Conservation (phyloP, 1,140 invertebrate species). For the Drosophila truncata region DNA sequence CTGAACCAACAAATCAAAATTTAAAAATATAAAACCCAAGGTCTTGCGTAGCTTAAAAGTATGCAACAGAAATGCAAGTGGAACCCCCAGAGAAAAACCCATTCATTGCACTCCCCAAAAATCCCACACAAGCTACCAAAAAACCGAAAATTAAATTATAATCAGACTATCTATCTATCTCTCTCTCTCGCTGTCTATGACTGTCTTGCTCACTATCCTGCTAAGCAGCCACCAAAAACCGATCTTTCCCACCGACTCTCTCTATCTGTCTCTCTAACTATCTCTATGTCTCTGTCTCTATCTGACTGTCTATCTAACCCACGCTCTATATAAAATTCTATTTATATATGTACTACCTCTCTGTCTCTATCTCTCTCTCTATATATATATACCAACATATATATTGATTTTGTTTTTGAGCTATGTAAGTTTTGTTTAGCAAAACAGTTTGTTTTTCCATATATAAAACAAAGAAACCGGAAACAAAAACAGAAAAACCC, state of each 20-base stretch:
- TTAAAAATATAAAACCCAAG: constrained; percentile 25
- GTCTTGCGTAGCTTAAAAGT: constrained; percentile 67
- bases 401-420: constrained; percentile 80
- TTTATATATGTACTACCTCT: constrained; percentile 48
- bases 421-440: constrained; percentile 80
- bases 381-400: constrained; percentile 59
- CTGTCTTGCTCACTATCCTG: constrained; percentile 66
- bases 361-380: constrained; percentile 39
- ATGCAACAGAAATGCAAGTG: constrained; percentile 59
- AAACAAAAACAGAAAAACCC: constrained; percentile 27
- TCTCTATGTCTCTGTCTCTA: constrained; percentile 45
- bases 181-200: constrained; percentile 36
- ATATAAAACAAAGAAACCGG: constrained; percentile 41
- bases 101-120: constrained; percentile 28
- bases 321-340: constrained; percentile 56
- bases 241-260: constrained; percentile 37
- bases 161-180: constrained; percentile 47
- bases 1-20: constrained; percentile 1
- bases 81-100: constrained; percentile 33
- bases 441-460: constrained; percentile 65
- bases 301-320: constrained; percentile 63
- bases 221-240: constrained; percentile 42
- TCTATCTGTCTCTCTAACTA: constrained; percentile 34
- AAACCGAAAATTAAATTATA: constrained; percentile 36
- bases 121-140: constrained; percentile 25